Conservation (phyloP, 1,140 invertebrate species). For the Yoshiicerus persimilis region DNA sequence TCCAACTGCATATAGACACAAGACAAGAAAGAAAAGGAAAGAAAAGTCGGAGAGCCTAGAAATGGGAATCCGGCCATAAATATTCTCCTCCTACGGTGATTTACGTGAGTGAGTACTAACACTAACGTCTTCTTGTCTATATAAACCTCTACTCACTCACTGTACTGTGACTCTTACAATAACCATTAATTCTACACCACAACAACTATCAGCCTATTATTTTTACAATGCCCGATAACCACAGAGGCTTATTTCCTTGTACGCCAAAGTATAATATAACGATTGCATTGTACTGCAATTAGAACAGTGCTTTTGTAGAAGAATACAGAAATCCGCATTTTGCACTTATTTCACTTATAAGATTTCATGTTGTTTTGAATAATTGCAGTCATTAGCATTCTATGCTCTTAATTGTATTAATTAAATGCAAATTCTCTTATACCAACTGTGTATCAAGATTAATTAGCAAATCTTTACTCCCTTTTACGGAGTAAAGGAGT, state of each 20-base stretch:
- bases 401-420: no score
- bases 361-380: no score
- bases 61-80: constrained; percentile 36
- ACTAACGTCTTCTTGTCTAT: not conserved
- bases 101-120: constrained; percentile 36
- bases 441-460: no score
- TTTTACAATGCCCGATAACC: not conserved
- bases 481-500: no score
- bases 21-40: not conserved
- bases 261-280: not conserved
- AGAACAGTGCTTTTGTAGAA: no score
- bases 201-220: not conserved
- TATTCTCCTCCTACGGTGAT: constrained; percentile 29
- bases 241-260: not conserved
- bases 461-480: no score
- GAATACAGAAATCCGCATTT: no score
- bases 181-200: not conserved
- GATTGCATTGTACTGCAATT: not conserved
- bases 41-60: constrained; percentile 1
- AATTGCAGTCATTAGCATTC: not conserved
- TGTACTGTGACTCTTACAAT: not conserved
- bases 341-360: no score
- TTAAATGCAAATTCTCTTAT: no score
- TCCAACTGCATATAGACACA: not conserved
- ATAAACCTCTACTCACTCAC: not conserved